phyloP scores from a whole-genome alignment of 37 sponge, comb jelly and placozoan species.

The Spongilla lacustris region DNA sequence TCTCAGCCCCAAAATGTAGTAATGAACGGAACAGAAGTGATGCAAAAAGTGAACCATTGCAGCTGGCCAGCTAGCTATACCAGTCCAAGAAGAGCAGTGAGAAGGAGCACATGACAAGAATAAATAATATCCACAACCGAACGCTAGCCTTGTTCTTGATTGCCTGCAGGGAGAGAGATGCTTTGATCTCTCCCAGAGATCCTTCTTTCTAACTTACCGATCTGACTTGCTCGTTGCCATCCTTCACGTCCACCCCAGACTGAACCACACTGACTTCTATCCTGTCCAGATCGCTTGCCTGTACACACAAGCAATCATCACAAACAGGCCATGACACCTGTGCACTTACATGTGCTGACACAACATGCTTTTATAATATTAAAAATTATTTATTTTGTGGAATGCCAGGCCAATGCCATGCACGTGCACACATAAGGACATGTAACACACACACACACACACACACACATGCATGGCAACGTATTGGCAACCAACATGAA shows the following conservation, averaged over 20 bases:
- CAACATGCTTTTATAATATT: too few relatives aligned
- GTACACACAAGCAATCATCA: neutral
- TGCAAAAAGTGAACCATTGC: neutral
- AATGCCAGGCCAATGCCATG: too few relatives aligned
- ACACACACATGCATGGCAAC: neutral
- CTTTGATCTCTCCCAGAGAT: neutral
- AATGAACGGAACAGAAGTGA: neutral
- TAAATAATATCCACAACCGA: constrained; percentile 86
- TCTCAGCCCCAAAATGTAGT: neutral
- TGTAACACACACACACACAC: constrained; percentile 8
- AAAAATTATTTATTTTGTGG: too few relatives aligned
- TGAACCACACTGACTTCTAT: constrained; percentile 46
- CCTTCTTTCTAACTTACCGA: constrained; percentile 38
- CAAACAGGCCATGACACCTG: neutral
- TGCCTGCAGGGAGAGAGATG: constrained; percentile 58
- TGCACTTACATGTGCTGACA: neutral
- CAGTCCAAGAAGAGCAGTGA: constrained; percentile 92
- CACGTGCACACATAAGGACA: neutral
- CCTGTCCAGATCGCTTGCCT: constrained; percentile 66
- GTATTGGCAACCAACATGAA: too few relatives aligned
- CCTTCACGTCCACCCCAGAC: constrained; percentile 74
- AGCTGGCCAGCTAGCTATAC: constrained; percentile 63
- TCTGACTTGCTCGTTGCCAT: constrained; percentile 81
- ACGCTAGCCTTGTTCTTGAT: constrained; percentile 92
- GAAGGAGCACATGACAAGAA: constrained; percentile 80